Evolutionary conservation across 2,888 invertebrate species (phyloP), one percentile per base, ranked within the genome.

Genomic region (Athetis lepigone): DNA sequence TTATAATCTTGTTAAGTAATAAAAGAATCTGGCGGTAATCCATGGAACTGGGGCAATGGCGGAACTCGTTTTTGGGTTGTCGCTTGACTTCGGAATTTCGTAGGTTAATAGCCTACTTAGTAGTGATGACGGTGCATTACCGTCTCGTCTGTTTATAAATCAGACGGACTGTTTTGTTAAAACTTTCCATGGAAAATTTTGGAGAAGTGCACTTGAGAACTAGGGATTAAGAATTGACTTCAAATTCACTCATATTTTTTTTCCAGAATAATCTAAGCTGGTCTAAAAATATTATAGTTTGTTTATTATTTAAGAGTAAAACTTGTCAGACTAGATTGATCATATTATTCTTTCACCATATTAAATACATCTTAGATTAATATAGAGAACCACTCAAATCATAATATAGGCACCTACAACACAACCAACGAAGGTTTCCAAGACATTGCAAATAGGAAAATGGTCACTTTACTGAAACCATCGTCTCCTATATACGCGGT

Each of bases 1-100:
- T 70, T 74, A 68, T 76, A 79, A 74, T 74, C 59, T 70, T 64
- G 60, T 64, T 60, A 40, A 45, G 46, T 47, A 68, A 65, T 36
- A 51, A 69, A 60, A 54, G 27, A 47, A 52, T 73, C 52, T 63
- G 51, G 18, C 9, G 11, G 18, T 77, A 63, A 63, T 66, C 11
- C 36, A 68, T 67, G 67, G 46, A 65, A 64, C 27, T 71, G 40
- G 60, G 57, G 29, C 21, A 56, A 11, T 47, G 13, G 19, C 7
- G 11, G 66, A 42, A 25, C 23, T 52, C 49, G 18, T 50, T 55
- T 55, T 29, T 58, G 33, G 19, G 39, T 40, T 42, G 27, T 40
- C 42, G 51, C 27, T 39, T 51, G 23, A 13, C n/a, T 47, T 16
- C 21, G 3, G n/a, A 13, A 33, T 47, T 56, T 5, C n/a, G 29